A percentile compares a stretch with the other conserved stretches of the same genome.
These are phyloP conservation scores for Echeneis naucrates DNA, from an alignment of 2,797 vertebrate species.

Conservation along the genomic window DNA sequence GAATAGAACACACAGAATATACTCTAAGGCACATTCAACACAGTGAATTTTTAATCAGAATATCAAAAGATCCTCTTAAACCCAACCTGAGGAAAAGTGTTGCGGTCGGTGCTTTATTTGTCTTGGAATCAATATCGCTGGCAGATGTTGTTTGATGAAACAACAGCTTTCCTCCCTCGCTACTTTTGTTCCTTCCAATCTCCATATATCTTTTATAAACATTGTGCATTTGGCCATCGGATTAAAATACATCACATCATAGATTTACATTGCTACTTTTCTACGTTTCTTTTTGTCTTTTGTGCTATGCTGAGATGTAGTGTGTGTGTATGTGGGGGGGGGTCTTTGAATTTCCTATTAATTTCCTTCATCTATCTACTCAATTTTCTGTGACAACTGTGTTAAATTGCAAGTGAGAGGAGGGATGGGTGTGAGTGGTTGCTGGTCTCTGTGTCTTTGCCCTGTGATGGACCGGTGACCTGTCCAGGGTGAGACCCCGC, in stretches of 20 bases:
- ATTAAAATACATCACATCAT: slow-evolving; percentile 21
- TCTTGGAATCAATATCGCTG: slow-evolving; percentile 76
- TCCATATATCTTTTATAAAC: slow-evolving; percentile 71
- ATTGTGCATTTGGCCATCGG: slow-evolving; percentile 63
- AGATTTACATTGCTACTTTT: slow-evolving; percentile 29
- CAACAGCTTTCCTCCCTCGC: slow-evolving; percentile 73
- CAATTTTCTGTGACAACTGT: slow-evolving; percentile 42
- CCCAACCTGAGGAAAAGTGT: slow-evolving; percentile 77
- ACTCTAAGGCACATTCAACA: slow-evolving; percentile 81
- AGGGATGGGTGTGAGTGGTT: too few species aligned
- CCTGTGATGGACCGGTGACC: too few species aligned
- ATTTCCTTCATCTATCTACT: slow-evolving; percentile 64
- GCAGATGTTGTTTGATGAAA: slow-evolving; percentile 85
- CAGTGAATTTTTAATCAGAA: slow-evolving; percentile 84
- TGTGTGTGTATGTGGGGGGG: slow-evolving; percentile 15
- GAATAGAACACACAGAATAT: slow-evolving; percentile 69
- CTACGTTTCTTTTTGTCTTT: slow-evolving; percentile 36
- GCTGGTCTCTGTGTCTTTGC: too few species aligned
- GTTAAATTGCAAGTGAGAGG: slow-evolving; percentile 54
- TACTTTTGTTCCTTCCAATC: slow-evolving; percentile 59
- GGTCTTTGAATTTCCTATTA: slow-evolving; percentile 62
- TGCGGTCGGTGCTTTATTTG: slow-evolving; percentile 77
- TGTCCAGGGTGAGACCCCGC: too few species aligned
- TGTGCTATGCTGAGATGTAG: slow-evolving; percentile 31
- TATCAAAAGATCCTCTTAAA: slow-evolving; percentile 83